Evolutionary conservation across 2,888 invertebrate genomes (phyloP), one percentile per base, ranked within the genome.

Genomic region (Chelonus formosanus): DNA sequence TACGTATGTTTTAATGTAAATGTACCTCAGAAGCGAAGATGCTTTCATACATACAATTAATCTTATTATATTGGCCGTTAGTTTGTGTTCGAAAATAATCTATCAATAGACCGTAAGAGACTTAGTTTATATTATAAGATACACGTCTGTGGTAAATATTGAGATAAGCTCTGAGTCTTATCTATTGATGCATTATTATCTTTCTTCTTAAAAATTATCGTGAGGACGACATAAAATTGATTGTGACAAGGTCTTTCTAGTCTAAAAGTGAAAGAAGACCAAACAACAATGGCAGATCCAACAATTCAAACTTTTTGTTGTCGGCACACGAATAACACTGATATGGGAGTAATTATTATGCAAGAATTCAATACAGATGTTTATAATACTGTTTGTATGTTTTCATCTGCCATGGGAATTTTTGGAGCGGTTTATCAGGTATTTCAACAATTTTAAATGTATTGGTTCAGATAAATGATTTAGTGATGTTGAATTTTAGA

Each of bases 251-350:
- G 34, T 8, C 31, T 44, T 10, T 7, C 8, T 3, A 8, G 35
- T n/a, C 7, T 3, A 47, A 4, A 53, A 4, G 59, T 45, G 40
- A 44, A 8, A 55, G 63, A n/a, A n/a, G n/a, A n/a, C 60, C 45
- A 6, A 65, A 66, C 60, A 58, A 72, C 56, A 69, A 92, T 92
- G 93, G 92, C 93, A 44, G 93, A 93, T 84, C 93, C 94, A 62
- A 92, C 93, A 48, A 91, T 93, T 76, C 93, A 94, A 86, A 93
- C 92, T 8, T 92, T 93, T 81, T 91, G 91, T 82, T 94, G 94
- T 79, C 91, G 91, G 78, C 90, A 90, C 74, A 88, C 88, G 10
- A 89, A 89, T 76, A 87, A 87, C 67, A 88, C 89, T 69, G 89
- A 90, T 76, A 86, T 90, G 78, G 89, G 90, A 34, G 85, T 90